phyloP scores from a whole-genome alignment of 2,888 invertebrate genomes.

The Philereme transversata region DNA sequence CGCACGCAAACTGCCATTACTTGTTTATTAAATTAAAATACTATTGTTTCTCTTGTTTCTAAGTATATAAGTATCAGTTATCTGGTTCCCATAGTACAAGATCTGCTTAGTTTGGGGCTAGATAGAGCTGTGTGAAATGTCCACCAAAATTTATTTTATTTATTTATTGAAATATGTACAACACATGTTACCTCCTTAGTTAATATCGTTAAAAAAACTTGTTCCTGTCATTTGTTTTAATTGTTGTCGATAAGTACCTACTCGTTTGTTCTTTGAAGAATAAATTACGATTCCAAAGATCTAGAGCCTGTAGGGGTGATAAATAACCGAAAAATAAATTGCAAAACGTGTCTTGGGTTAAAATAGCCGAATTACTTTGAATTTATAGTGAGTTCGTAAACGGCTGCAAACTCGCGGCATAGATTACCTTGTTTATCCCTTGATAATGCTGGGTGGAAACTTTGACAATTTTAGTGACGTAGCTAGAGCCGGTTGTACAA shows the following conservation, averaged over 20 bases:
- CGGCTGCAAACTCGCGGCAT: slow-evolving; percentile 43
- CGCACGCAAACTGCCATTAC: slow-evolving; percentile 23
- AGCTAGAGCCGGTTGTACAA: slow-evolving; percentile 35
- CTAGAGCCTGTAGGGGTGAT: slow-evolving; percentile 28
- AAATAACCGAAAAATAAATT: slow-evolving; percentile 42
- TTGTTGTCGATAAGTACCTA: neutral
- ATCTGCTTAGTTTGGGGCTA: no score
- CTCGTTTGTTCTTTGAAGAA: slow-evolving; percentile 14
- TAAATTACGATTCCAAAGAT: slow-evolving; percentile 19
- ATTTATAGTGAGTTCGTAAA: slow-evolving; percentile 42
- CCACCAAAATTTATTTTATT: no score
- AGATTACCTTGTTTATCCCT: slow-evolving; percentile 68
- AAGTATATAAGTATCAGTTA: no score
- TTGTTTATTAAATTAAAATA: slow-evolving; percentile 18
- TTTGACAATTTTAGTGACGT: slow-evolving; percentile 78
- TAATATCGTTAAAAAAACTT: neutral
- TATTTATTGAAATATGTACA: slow-evolving; percentile 18
- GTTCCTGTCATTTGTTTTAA: neutral
- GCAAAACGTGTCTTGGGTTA: slow-evolving; percentile 41
- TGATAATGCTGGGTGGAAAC: slow-evolving; percentile 67
- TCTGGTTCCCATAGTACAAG: no score
- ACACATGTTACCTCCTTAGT: slow-evolving; percentile 4
- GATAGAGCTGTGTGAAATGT: no score
- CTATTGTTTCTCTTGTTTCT: slow-evolving; percentile 10
- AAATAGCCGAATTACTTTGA: slow-evolving; percentile 41